Evolutionary conservation across 2,888 invertebrate species (phyloP), one percentile per base, ranked within the genome.

Genomic region (Drosophila infuscata): DNA sequence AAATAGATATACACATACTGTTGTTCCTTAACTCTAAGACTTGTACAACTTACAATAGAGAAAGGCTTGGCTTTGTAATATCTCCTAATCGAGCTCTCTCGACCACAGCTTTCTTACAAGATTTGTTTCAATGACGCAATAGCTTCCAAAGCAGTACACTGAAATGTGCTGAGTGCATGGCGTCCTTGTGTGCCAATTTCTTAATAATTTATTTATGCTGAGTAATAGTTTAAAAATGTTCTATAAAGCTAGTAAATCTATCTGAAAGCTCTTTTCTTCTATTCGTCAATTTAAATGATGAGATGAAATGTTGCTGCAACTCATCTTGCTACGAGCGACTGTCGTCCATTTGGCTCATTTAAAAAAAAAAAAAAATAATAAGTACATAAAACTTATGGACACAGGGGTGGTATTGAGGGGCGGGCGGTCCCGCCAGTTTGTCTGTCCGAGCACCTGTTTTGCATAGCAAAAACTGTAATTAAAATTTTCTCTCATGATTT

Each of bases 391-490:
- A 41, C 35, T 4, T 4, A 35, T 35, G 35, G 35, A 4, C 12
- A 11, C 35, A 4, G 35, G 12, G 38, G 3, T 38, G 17, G 38
- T 15, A 12, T 6, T 25, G 3, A 8, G 4, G 64, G 9, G 6
- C 3, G 8, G 17, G 17, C 11, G 6, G 2, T n/a, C 36, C 25
- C 60, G 70, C 51, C 68, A 52, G 29, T 12, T 52, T 61, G 73
- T 70, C 68, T 76, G 60, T 60, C 38, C 54, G 43, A 70, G 79
- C 82, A 84, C 76, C 83, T 84, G 70, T 58, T 74, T 69, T 63
- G 64, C 70, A 66, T 43, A 61, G 70, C 57, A 60, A 64, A 66
- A 80, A 78, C 72, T 73, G 79, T 74, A 89, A 87, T 86, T 86
- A 87, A 87, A 89, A 70, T 68, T 74, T 72, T 75, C 41, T 35